These are phyloP conservation scores for Synergus umbraculus DNA, from an alignment of 2,888 invertebrate genomes.

Conservation along the genomic window DNA sequence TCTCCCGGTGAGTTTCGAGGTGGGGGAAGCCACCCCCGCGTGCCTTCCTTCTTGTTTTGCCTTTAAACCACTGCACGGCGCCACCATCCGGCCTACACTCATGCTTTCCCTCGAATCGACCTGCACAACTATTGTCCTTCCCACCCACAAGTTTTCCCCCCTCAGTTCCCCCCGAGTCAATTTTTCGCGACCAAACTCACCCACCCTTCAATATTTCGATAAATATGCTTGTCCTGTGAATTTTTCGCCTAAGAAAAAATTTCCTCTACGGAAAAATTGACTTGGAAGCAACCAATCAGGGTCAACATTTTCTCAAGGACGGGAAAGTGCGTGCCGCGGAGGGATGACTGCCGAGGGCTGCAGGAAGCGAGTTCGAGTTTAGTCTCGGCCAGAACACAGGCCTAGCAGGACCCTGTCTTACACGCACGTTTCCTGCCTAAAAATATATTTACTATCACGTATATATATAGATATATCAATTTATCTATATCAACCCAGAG, in stretches of 20 bases:
- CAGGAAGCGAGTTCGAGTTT: constrained; percentile 74
- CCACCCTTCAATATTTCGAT: background rate
- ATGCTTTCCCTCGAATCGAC: constrained; percentile 61
- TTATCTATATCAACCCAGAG: constrained; percentile 49
- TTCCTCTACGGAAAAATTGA: background rate
- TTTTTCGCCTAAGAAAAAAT: background rate
- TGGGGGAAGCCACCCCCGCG: constrained; percentile 72
- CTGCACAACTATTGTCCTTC: constrained; percentile 55
- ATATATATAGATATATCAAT: constrained; percentile 45
- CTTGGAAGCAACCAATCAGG: background rate
- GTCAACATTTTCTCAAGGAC: constrained; percentile 70
- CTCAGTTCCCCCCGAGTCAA: too few species aligned
- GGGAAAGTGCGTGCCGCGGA: constrained; percentile 75
- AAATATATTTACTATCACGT: constrained; percentile 38
- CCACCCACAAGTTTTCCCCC: too few species aligned
- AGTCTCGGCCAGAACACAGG: constrained; percentile 77
- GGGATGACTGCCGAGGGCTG: constrained; percentile 76
- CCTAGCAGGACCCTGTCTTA: constrained; percentile 73
- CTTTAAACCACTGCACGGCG: constrained; percentile 68
- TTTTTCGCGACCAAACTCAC: background rate
- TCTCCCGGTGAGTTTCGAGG: constrained; percentile 50
- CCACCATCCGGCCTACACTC: constrained; percentile 72
- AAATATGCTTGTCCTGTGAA: background rate
- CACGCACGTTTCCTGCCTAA: constrained; percentile 57
- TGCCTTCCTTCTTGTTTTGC: constrained; percentile 60